A percentile compares a stretch with the other conserved stretches of the same genome.
Evolutionary conservation across 37 sponge, comb jelly and placozoan species (phyloP).

Genomic region (Diacarnus erythraeanus): DNA sequence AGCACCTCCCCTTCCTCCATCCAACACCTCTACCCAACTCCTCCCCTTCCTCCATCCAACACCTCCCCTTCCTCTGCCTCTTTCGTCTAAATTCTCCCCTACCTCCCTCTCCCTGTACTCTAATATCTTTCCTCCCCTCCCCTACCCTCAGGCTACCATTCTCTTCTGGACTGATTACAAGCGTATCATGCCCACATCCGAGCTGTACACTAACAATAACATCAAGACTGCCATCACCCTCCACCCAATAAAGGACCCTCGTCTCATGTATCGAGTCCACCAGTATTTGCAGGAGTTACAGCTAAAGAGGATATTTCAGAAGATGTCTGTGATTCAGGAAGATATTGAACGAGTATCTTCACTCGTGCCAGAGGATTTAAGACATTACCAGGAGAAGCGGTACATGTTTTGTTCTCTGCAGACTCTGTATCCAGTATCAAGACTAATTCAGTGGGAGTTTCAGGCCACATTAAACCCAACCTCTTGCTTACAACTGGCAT

Average conservation of each 20-base stretch:
- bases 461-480: too few relatives aligned
- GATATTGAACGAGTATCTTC: constrained; percentile 1
- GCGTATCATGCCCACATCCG: constrained; percentile 1
- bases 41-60: neutral
- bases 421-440: too few relatives aligned
- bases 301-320: constrained; percentile 1
- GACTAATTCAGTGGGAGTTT: too few relatives aligned
- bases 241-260: constrained; percentile 63
- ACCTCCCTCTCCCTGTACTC: constrained; percentile 32
- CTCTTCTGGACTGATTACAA: constrained; percentile 59
- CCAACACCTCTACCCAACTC: constrained; percentile 14
- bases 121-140: constrained; percentile 10
- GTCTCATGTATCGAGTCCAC: constrained; percentile 44
- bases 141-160: constrained; percentile 18
- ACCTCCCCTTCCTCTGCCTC: neutral
- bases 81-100: neutral
- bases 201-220: constrained; percentile 27
- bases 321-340: neutral
- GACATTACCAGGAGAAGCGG: constrained; percentile 1
- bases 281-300: constrained; percentile 37
- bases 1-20: constrained; percentile 3
- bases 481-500: too few relatives aligned
- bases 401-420: too few relatives aligned
- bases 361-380: constrained; percentile 18
- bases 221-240: constrained; percentile 47